Evolutionary conservation across 2,888 invertebrate genomes (phyloP), one percentile per base, ranked within the genome.

Genomic region (Sipha maydis): DNA sequence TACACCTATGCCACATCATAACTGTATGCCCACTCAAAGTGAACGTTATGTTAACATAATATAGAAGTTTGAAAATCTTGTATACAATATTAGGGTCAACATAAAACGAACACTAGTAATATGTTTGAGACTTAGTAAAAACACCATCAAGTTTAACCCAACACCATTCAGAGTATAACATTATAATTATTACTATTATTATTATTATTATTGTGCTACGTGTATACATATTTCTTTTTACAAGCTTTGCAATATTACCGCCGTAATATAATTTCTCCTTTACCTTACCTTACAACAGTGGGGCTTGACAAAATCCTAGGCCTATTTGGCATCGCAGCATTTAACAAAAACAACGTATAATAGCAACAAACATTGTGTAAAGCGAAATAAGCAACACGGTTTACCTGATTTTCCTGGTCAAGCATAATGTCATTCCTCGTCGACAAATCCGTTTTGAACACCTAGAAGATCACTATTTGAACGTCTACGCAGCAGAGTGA

Each of bases 181-280:
- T 48, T 48, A 14, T 48, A 73, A 5, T 17, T 38, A 21, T 41
- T 17, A 28, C 41, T 34, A 73, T 54, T 83, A 78, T 79, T 86
- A 79, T 78, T 85, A 56, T 38, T 75, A 75, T 75, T 67, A 82
- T 25, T 3, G 88, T 88, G 80, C 88, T 82, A 61, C 21, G 31
- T 38, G 28, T 76, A 28, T 9, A 56, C n/a, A 28, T 77, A 56
- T 84, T 41, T 61, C 1, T 69, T 48, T 73, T 80, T 61, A 80
- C 31, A 88, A 88, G 88, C 88, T 88, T 75, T 88, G 88, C 88
- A 88, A 82, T 88, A 88, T 88, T 88, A 88, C 88, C 82, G 88
- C 88, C 17, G 88, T 88, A 75, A 67, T 73, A 73, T n/a, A 48
- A 67, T 82, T 82, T 82, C 31, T 80, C 71, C 80, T 88, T 67